Percentiles rank a stretch among this genome's conserved stretches.
Conservation (phyloP, 2,113 vertebrate species). For the Solea senegalensis region DNA sequence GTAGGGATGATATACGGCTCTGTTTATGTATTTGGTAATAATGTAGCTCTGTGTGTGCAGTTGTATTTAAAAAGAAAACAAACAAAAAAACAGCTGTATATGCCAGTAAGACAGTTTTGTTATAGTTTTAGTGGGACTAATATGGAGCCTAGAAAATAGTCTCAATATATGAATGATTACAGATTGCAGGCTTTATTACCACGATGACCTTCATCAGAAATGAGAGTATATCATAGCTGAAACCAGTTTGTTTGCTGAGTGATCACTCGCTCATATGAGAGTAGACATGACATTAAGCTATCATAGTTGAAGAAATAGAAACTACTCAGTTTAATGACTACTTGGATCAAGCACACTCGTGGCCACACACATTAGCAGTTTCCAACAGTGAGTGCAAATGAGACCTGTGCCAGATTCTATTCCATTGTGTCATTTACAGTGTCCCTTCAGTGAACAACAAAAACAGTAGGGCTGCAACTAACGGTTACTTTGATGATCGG, state of each 20-base stretch:
- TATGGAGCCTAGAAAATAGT: constrained; percentile 47
- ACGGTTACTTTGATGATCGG: too few species aligned
- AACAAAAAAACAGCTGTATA: not conserved
- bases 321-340: not conserved
- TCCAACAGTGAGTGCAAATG: too few species aligned
- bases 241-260: constrained; percentile 17
- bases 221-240: constrained; percentile 32
- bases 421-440: too few species aligned
- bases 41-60: not conserved
- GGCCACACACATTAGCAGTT: too few species aligned
- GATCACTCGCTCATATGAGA: constrained; percentile 20
- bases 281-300: constrained; percentile 11
- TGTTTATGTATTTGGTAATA: constrained; percentile 25
- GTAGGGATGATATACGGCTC: not conserved
- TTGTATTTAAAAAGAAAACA: not conserved
- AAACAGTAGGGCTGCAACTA: too few species aligned
- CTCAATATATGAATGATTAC: constrained; percentile 39
- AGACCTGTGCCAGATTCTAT: too few species aligned
- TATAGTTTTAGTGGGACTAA: constrained; percentile 48
- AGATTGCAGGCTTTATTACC: constrained; percentile 49
- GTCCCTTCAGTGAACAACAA: too few species aligned
- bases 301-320: not conserved
- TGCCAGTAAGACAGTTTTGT: constrained; percentile 37
- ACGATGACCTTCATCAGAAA: constrained; percentile 37
- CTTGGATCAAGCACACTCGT: not conserved